Base-by-base conservation (phyloP, 2,797 vertebrate species). In the Melanotaenia maccullochi region DNA sequence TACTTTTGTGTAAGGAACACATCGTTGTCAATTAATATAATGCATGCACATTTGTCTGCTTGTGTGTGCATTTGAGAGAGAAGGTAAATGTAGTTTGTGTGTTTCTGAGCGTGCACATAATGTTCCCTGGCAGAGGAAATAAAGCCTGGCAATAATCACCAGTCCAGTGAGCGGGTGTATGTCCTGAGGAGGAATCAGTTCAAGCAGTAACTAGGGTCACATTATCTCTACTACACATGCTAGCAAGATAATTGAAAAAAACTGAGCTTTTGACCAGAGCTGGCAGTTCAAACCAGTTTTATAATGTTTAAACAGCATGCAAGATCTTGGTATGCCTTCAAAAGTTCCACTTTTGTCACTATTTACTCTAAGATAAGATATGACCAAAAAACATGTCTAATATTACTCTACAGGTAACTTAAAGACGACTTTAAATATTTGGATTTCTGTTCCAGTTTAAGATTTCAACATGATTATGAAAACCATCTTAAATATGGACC, bases 141-240 rank as follows among this genome's bases (percentile, higher is more conserved):
- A 73, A 85, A 85, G 78, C 84, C 73, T 76, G 60, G 68, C 72
- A 87, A 75, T 87, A 85, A 88, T 89, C 84, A 85, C 58, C 61
- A 66, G 74, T 78, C 70, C 72, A 64, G 68, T 64, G 81, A 79
- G 80, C 83, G 63, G 56, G 57, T 76, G 81, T 61, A 73, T 80
- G 76, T 84, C 82, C 77, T 60, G 38, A 75, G 68, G 74, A 79
- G 78, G 71, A 68, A 68, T 38, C 4, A 20, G n/a, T 79, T 74
- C 70, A 54, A 68, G 70, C 71, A 52, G 74, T 75, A 78, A 80
- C 68, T 58, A 60, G 70, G 60, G 76, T 61, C 73, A 68, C 79
- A 79, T 83, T 79, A 84, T 75, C 76, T 78, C 71, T 57, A 59
- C 71, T 73, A 65, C 80, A 78, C 73, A 76, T 65, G 70, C 70